Conservation (phyloP, 2,113 vertebrate genomes). For the Melozone crissalis region DNA sequence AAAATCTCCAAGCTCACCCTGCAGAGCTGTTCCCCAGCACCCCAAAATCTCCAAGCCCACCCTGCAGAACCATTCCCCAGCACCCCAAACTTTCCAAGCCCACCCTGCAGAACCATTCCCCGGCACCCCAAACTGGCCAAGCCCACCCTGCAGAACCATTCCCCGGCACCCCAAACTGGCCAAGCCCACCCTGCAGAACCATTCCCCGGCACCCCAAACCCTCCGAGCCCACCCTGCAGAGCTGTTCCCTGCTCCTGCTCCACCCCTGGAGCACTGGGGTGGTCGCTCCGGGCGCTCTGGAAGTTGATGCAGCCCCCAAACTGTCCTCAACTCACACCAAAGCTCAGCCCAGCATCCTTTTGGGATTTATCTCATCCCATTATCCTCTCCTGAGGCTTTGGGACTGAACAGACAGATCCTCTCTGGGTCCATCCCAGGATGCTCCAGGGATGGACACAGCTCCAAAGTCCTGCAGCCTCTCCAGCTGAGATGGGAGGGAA, state of each 20-base stretch:
- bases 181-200: too few species aligned
- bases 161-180: neutral
- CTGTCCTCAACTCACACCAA: neutral
- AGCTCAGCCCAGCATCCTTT: neutral
- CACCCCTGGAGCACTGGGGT: accelerated
- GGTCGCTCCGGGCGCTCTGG: accelerated
- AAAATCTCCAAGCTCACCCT: too few species aligned
- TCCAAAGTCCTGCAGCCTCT: neutral
- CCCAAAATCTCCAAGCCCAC: neutral
- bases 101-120: neutral
- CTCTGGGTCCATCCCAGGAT: too few species aligned
- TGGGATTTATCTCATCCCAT: accelerated
- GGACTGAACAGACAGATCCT: neutral
- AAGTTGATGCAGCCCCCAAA: neutral
- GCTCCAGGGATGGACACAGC: neutral
- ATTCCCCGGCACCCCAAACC: neutral
- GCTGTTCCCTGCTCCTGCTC: neutral
- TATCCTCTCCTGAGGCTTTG: neutral
- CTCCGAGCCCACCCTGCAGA: accelerated
- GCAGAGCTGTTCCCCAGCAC: too few species aligned
- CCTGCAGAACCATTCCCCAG: too few species aligned
- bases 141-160: too few species aligned
- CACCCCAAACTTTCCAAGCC: too few species aligned
- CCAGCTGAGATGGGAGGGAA: neutral
- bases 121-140: neutral